Conservation (phyloP, 2,888 invertebrate genomes). For the Orthonevra nobilis region DNA sequence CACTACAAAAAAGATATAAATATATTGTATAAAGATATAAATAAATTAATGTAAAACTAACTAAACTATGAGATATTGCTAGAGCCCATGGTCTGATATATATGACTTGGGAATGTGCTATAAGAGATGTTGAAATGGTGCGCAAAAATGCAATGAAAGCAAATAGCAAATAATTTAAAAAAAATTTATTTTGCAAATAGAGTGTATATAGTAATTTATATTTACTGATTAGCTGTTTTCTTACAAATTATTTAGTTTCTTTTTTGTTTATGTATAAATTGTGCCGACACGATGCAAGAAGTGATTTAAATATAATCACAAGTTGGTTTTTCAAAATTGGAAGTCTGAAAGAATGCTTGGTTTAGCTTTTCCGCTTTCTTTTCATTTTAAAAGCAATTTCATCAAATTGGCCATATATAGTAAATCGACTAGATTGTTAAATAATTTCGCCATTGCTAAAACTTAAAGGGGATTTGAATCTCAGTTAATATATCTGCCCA, state of each 20-base stretch:
- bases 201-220: conserved; percentile 20
- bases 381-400: too few species aligned
- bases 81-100: conserved; percentile 3
- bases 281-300: too few species aligned
- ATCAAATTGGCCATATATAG: too few species aligned
- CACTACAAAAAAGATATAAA: conserved; percentile 9
- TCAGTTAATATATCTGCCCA: too few species aligned
- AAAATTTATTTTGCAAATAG: conserved; percentile 22
- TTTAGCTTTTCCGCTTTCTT: too few species aligned
- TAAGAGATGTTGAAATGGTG: conserved; percentile 10
- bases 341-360: too few species aligned
- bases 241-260: neutral
- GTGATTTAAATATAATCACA: too few species aligned
- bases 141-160: conserved; percentile 43
- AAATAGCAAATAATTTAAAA: neutral
- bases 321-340: too few species aligned
- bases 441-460: too few species aligned
- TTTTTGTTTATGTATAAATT: neutral
- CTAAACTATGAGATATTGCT: conserved; percentile 1
- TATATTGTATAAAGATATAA: conserved; percentile 47
- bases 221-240: neutral
- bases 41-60: conserved; percentile 26
- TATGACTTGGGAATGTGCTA: conserved; percentile 2
- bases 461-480: too few species aligned
- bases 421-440: too few species aligned